Base-by-base conservation (phyloP, 2,113 vertebrate genomes). In the Oriolus oriolus region DNA sequence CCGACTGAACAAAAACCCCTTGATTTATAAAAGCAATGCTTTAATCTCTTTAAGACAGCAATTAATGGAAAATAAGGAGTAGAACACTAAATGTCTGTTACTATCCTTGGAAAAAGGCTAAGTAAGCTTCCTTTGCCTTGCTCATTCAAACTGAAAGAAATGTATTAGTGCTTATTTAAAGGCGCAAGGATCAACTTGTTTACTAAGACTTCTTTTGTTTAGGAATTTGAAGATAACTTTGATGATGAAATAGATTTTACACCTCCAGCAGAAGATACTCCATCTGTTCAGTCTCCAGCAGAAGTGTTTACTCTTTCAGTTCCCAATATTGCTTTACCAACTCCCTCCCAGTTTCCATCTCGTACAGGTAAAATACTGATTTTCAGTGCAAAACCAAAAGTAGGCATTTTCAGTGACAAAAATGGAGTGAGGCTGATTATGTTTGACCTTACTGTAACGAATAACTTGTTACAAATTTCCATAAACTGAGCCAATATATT, bases 141-240 rank as follows among this genome's bases (percentile, higher is more conserved):
- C 16, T 81, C 8, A 6, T 64, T 92, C 22, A 33, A 68, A 37
- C 12, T 5, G 13, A 30, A 87, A 80, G 11, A 30, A 70, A 20
- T 19, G 11, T 35, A 15, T 76, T 68, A 26, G 16, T 70, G 27
- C 33, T 61, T 31, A 35, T 61, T 71, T 87, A 24, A 84, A 81
- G 63, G 30, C 27, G 30, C 27, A 50, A 69, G 28, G n/a, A 35
- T 59, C 66, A 84, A 19, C 42, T 83, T 95, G n/a, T 78, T 92
- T 70, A 95, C 44, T 22, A 11, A 68, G 28, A 5, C 21, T 60
- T 30, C 24, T 63, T 74, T 74, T 89, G 63, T 96, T 94, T 93
- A 99, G 99, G 99, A 99, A 94, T 99, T 99, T 97, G 99, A 99
- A 97, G 99, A 99, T 98, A 99, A 99, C 96, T 99, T 99, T 97